Percentiles rank a stretch among this genome's conserved stretches.
Evolutionary conservation across 2,113 vertebrate species (phyloP).

Genomic region (Percopsis transmontana): DNA sequence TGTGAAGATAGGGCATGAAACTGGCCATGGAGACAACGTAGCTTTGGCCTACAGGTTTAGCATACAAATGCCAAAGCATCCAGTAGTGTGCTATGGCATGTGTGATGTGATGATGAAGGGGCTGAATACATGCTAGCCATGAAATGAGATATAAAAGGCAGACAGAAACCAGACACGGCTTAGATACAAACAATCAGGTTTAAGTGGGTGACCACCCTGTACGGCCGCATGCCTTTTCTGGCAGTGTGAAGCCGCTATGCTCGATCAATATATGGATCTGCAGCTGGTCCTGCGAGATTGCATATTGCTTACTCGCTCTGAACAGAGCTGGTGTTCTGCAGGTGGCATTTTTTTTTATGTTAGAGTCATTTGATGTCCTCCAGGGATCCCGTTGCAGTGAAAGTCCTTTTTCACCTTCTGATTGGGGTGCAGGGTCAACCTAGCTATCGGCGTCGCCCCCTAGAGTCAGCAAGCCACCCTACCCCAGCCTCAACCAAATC

Average conservation of each 20-base stretch:
- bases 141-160: constrained; percentile 17
- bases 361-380: background rate
- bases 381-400: background rate
- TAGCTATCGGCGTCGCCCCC: background rate
- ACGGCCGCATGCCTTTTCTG: background rate
- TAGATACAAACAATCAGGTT: constrained; percentile 32
- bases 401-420: background rate
- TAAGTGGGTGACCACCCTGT: constrained; percentile 23
- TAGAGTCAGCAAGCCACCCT: too few relatives aligned
- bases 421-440: background rate
- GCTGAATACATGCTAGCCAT: too few relatives aligned
- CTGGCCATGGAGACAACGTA: background rate
- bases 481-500: too few relatives aligned
- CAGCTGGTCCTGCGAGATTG: background rate
- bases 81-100: background rate
- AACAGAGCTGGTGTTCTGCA: background rate
- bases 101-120: background rate
- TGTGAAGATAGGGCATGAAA: background rate
- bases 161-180: background rate
- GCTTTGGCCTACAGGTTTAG: background rate
- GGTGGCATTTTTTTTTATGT: background rate
- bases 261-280: constrained; percentile 11
- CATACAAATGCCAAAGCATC: constrained; percentile 14
- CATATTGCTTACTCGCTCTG: background rate
- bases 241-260: constrained; percentile 14